phyloP scores from a whole-genome alignment of 2,888 invertebrate species.

The Drosophila robusta region DNA sequence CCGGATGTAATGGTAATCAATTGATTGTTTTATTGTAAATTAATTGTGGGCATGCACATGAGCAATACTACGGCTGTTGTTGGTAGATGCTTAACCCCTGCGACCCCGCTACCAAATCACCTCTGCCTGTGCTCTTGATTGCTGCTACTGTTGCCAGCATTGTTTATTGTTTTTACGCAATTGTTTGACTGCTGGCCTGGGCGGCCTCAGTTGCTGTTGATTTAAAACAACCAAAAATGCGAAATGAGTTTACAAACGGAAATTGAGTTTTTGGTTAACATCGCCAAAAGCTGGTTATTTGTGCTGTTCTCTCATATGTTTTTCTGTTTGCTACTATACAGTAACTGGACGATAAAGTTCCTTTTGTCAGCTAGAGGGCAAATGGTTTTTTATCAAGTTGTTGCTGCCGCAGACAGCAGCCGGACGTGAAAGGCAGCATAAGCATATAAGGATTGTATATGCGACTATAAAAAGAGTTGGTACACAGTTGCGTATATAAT shows the following conservation, averaged over 20 bases:
- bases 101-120: neutral
- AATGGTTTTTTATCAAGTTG: constrained; percentile 25
- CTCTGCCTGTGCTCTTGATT: constrained; percentile 18
- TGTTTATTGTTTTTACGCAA: constrained; percentile 79
- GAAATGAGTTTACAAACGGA: constrained; percentile 76
- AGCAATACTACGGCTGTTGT: constrained; percentile 39
- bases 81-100: neutral
- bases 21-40: constrained; percentile 83
- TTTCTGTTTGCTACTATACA: constrained; percentile 1
- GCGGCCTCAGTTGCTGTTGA: constrained; percentile 69
- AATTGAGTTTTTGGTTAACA: constrained; percentile 77
- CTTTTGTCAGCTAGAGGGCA: constrained; percentile 33
- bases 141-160: constrained; percentile 47
- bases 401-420: constrained; percentile 13
- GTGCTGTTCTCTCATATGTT: constrained; percentile 28
- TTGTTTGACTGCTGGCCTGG: constrained; percentile 71
- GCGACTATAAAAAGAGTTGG: constrained; percentile 4
- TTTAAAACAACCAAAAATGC: constrained; percentile 79
- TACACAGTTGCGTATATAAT: neutral
- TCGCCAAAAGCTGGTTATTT: constrained; percentile 55
- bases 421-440: neutral
- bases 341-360: constrained; percentile 23
- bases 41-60: constrained; percentile 81
- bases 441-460: constrained; percentile 15
- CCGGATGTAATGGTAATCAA: constrained; percentile 80